Evolutionary conservation across 2,888 invertebrate genomes (phyloP).

Genomic region (Coenonympha glycerion): DNA sequence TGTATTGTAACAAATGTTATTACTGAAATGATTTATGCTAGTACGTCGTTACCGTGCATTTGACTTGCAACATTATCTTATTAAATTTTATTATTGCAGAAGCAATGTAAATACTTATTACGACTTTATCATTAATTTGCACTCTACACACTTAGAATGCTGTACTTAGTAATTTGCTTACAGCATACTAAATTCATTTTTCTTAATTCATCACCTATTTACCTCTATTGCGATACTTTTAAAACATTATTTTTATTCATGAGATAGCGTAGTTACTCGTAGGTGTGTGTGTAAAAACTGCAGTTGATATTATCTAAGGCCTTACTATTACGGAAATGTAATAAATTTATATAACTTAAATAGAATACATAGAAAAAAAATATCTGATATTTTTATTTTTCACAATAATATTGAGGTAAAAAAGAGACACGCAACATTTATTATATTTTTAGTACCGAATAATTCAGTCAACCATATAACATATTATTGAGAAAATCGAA

Average conservation of each 20-base stretch:
- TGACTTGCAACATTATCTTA: background rate
- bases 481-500: background rate
- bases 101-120: background rate
- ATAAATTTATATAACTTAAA: no score
- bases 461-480: background rate
- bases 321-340: no score
- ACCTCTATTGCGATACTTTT: no score
- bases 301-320: no score
- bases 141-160: background rate
- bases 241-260: no score
- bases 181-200: no score
- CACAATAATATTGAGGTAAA: background rate
- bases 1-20: slow-evolving; percentile 6
- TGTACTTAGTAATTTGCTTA: no score
- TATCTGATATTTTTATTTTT: no score
- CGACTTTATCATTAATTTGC: background rate
- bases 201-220: no score
- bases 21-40: slow-evolving; percentile 5
- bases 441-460: background rate
- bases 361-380: no score
- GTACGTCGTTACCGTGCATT: background rate
- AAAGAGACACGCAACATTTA: background rate
- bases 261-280: no score
- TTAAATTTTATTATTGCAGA: background rate
- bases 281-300: no score